Base-by-base conservation (phyloP, 1,140 invertebrate species). In the Pachyrhynchus sulphureomaculatus region DNA sequence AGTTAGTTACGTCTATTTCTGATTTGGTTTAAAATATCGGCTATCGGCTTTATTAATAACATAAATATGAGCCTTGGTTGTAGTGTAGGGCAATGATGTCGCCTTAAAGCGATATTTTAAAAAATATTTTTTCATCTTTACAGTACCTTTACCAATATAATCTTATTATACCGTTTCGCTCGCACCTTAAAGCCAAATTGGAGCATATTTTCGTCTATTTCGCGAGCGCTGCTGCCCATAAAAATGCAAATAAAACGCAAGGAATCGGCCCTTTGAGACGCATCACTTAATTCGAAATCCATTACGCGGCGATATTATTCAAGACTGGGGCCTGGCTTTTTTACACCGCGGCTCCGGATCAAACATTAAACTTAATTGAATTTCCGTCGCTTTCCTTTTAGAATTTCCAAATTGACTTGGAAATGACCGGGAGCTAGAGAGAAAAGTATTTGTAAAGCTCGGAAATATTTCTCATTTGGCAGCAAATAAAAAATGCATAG, bases 301-400 rank as follows among this genome's bases (percentile, higher is more conserved):
- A 71, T 71, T 71, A 71, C 68, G 64, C 62, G 62, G 61, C 52
- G 60, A 69, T 71, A 71, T 71, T 67, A 71, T 71, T 69, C 55
- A 58, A 69, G 69, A 66, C 63, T 63, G 24, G 56, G 52, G 53
- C 37, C 49, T 17, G 56, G 62, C 60, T 69, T 71, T 71, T 71
- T 69, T 69, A 69, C 66, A 58, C 58, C 53, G 65, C 66, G 64
- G 64, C 71, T 67, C 63, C 68, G 72, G 71, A 75, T 74, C 72
- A 73, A 72, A 72, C 74, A 76, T 76, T 76, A 76, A 76, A 76
- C 72, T 76, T 76, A 76, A 76, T 76, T 76, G 74, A 76, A 76
- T 76, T 76, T 76, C 70, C 72, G 73, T 64, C 62, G 71, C 71
- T 67, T 71, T 68, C 66, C 65, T 71, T 73, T 68, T 67, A 69